A percentile compares a stretch with the other conserved stretches of the same genome.
phyloP scores from a whole-genome alignment of 2,113 vertebrate genomes.

The Nesogale talazaci region DNA sequence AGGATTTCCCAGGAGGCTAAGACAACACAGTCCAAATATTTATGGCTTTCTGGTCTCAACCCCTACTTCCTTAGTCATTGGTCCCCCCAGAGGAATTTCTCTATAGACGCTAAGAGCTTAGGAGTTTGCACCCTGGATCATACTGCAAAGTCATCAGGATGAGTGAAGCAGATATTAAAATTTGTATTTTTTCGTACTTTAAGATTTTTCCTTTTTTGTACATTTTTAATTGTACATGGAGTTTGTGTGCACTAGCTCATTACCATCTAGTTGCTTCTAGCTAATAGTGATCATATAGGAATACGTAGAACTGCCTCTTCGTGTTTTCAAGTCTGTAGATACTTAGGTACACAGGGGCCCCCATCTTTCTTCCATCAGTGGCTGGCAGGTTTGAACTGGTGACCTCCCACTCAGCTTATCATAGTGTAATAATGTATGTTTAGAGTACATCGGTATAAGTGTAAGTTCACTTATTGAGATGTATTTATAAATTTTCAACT shows the following conservation, averaged over 20 bases:
- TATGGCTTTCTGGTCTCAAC: not conserved
- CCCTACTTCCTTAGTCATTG: too few species aligned
- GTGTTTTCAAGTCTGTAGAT: not conserved
- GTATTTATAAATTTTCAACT: not conserved
- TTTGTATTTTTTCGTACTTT: not conserved
- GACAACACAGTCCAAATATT: not conserved
- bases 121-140: not conserved
- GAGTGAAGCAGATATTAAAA: not conserved
- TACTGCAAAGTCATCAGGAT: not conserved
- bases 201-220: not conserved
- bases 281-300: not conserved
- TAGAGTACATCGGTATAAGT: not conserved
- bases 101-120: not conserved
- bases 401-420: not conserved
- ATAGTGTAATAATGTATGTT: not conserved
- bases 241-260: not conserved
- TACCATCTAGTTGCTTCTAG: not conserved
- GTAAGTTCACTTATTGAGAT: not conserved
- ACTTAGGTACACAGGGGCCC: not conserved
- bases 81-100: not conserved
- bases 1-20: constrained; percentile 1
- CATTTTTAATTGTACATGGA: not conserved
- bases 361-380: not conserved
- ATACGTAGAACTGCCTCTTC: not conserved
- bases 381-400: not conserved